These are phyloP conservation scores for Blastomussa wellsi DNA, from an alignment of 92 coral and sea anemone genomes.

Conservation along the genomic window DNA sequence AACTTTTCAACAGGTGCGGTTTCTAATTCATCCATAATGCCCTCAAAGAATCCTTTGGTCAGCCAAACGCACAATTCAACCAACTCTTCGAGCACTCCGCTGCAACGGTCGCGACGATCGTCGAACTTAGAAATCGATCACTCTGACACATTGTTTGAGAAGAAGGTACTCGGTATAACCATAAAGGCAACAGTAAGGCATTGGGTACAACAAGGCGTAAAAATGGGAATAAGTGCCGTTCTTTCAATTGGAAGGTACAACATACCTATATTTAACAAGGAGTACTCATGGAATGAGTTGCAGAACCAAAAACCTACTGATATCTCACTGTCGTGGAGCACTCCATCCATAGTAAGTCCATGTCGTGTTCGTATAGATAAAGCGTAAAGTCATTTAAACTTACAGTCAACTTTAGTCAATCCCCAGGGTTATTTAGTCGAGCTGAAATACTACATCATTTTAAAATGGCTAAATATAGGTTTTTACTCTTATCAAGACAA, in stretches of 20 bases:
- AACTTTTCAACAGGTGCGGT: not conserved
- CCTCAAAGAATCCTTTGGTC: not conserved
- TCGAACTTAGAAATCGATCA: not conserved
- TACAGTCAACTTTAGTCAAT: no score
- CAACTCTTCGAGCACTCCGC: not conserved
- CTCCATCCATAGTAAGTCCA: slow-evolving; percentile 8
- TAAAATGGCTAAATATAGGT: no score
- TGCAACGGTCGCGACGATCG: not conserved
- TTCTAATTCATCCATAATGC: slow-evolving; percentile 9
- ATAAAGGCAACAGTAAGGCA: not conserved
- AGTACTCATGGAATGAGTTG: not conserved
- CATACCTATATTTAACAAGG: not conserved
- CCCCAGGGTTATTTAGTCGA: no score
- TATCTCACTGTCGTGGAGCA: not conserved
- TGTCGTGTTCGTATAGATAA: not conserved
- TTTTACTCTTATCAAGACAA: no score
- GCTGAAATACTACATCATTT: no score
- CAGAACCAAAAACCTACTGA: not conserved
- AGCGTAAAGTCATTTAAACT: not conserved
- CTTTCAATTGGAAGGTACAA: slow-evolving; percentile 11
- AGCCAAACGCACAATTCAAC: not conserved
- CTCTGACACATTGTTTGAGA: slow-evolving; percentile 28
- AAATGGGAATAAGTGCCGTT: not conserved
- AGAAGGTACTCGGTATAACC: slow-evolving; percentile 14
- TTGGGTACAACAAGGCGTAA: not conserved